Base-by-base conservation (phyloP, 2,797 vertebrate genomes). In the Natrix natrix region DNA sequence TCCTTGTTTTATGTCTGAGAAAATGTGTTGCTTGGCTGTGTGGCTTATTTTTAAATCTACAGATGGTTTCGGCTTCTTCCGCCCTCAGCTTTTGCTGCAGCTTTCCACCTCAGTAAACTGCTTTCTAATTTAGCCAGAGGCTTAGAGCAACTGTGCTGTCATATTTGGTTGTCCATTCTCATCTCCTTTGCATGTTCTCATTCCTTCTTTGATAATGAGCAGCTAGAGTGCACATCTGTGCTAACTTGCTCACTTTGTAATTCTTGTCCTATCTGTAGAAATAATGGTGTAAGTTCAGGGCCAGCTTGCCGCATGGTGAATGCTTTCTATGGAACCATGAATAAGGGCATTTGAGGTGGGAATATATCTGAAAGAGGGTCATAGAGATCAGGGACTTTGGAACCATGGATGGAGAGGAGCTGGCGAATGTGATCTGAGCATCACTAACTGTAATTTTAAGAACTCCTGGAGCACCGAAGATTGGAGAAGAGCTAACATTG, bases 1-100 rank as follows among this genome's bases (percentile, higher is more conserved):
- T 94, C 90, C 92, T 96, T 94, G 92, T 83, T 96, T 96, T 94
- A 94, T 61, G 95, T 90, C 95, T 93, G 96, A 95, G 94, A 95
- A 74, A 78, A 55, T 93, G 91, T 94, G 94, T 95, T 96, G 88
- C 93, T 95, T 90, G 94, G 94, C 55, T 95, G 87, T 59, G 94
- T 95, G 93, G 93, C 97, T 96, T 96, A 96, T 96, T 97, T 97
- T 96, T 95, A 96, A 97, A 96, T 96, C 96, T 95, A 95, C 96
- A 96, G 93, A 96, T 97, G 95, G 96, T 95, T 96, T 96, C 94
- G 92, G 56, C 92, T 61, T 94, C 94, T 94, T 96, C 93, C 92
- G 92, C 96, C 94, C 96, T 95, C 95, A 93, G 94, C 92, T 95
- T 95, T 17, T 86, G 91, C 95, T 95, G 93, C 95, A 94, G 95